These are phyloP conservation scores for Colaptes auratus DNA, from an alignment of 2,113 vertebrate species.

Conservation along the genomic window DNA sequence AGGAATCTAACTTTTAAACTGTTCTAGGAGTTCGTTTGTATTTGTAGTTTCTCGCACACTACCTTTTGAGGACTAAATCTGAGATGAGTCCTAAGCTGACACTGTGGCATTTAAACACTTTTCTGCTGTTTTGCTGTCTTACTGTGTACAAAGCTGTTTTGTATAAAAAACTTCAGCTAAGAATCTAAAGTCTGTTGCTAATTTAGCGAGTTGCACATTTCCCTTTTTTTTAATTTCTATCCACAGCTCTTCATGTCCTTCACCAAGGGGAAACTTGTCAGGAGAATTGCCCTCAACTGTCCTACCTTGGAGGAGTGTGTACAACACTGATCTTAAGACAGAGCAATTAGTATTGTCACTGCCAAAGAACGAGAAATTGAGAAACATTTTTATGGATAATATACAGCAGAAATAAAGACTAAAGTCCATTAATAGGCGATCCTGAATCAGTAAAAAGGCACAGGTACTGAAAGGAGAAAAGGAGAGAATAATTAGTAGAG, in stretches of 20 bases:
- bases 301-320: background rate
- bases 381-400: background rate
- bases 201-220: background rate
- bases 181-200: background rate
- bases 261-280: background rate
- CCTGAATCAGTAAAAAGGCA: background rate
- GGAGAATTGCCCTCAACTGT: background rate
- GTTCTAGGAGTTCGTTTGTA: background rate
- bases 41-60: background rate
- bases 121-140: background rate
- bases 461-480: background rate
- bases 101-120: background rate
- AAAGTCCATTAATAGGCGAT: background rate
- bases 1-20: background rate
- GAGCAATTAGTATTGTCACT: background rate
- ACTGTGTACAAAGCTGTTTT: background rate
- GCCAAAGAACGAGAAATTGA: background rate
- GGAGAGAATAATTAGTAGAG: background rate
- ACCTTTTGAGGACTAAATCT: background rate
- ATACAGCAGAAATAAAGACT: background rate
- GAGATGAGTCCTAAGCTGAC: background rate
- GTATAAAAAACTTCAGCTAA: background rate
- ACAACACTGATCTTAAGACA: background rate
- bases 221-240: background rate
- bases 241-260: constrained; percentile 2